Conservation (phyloP, 2,797 vertebrate genomes). For the Epinephelus malabaricus region DNA sequence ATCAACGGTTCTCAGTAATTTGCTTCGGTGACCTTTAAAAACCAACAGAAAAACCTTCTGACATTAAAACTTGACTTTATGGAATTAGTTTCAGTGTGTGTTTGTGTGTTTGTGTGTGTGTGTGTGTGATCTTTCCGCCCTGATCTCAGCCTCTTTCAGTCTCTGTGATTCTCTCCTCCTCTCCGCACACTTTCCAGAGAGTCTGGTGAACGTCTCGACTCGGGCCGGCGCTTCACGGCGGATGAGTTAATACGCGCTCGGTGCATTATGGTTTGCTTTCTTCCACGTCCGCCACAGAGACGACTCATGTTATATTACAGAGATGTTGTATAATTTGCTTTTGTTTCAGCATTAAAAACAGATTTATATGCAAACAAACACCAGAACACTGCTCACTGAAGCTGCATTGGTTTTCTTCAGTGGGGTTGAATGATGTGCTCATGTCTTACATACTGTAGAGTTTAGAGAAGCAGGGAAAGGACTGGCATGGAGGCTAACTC, state of each 20-base stretch:
- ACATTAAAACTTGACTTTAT: constrained; percentile 64
- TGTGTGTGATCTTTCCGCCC: constrained; percentile 18
- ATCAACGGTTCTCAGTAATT: constrained; percentile 62
- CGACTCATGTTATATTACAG: constrained; percentile 33
- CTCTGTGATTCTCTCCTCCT: constrained; percentile 3
- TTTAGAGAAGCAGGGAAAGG: too few relatives aligned
- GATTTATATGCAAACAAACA: neutral
- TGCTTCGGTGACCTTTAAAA: constrained; percentile 74
- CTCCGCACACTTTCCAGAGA: constrained; percentile 1
- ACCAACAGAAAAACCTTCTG: constrained; percentile 54
- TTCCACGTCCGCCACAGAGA: constrained; percentile 38
- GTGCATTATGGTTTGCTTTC: constrained; percentile 35
- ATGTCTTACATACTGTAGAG: too few relatives aligned
- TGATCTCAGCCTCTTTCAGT: neutral
- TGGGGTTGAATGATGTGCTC: too few relatives aligned
- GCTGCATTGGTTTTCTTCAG: too few relatives aligned
- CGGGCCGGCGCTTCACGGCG: constrained; percentile 43
- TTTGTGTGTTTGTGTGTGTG: constrained; percentile 14
- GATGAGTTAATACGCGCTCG: constrained; percentile 54
- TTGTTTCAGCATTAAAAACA: neutral
- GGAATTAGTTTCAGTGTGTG: constrained; percentile 51
- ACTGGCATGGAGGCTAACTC: too few relatives aligned
- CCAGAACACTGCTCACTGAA: too few relatives aligned
- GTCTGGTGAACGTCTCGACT: constrained; percentile 53
- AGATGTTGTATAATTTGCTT: neutral